Conservation (phyloP, 2,113 vertebrate genomes). For the Sclerurus mexicanus region DNA sequence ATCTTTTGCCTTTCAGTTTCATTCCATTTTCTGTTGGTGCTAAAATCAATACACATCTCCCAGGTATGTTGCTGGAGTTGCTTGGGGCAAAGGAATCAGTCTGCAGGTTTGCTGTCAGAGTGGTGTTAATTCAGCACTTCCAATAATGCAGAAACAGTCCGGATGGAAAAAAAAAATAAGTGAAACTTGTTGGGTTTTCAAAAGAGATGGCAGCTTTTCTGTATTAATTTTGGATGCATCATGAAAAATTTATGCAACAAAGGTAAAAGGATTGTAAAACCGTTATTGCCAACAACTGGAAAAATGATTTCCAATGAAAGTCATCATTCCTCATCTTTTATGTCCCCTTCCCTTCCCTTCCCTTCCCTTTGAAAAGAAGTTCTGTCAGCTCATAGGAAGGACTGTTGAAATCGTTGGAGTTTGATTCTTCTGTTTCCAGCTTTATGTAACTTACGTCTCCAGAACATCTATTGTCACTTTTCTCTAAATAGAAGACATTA, state of each 20-base stretch:
- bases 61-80: neutral
- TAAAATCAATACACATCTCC: neutral
- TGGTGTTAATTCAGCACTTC: slow-evolving; percentile 24
- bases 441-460: neutral
- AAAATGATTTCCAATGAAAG: neutral
- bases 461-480: neutral
- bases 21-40: neutral
- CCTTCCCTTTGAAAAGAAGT: neutral
- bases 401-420: neutral
- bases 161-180: neutral
- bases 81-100: neutral
- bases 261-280: neutral
- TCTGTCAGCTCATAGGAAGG: neutral
- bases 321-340: neutral
- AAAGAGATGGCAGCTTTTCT: neutral
- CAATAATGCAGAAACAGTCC: neutral
- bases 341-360: neutral
- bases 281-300: neutral
- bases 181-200: neutral
- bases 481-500: slow-evolving; percentile 12
- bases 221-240: neutral
- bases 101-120: slow-evolving; percentile 11
- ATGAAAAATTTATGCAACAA: neutral
- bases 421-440: neutral
- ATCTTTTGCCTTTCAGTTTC: neutral